phyloP scores from a whole-genome alignment of 1,140 invertebrate genomes.

The Drosophila tani region DNA sequence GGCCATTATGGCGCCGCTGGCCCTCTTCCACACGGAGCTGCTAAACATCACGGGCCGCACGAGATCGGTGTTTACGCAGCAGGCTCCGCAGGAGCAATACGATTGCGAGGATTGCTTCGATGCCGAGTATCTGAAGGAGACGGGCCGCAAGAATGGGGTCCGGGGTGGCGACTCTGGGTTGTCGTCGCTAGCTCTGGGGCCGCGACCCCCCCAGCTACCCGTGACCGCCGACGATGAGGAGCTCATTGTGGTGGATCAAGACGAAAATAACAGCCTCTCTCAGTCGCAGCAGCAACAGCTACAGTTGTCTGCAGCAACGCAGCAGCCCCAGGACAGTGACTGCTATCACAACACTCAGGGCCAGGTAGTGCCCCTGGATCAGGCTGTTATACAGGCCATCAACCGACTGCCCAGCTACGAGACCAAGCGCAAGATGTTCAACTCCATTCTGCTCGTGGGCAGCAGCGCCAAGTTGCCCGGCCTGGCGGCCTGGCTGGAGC shows the following conservation, averaged over 20 bases:
- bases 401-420: constrained; percentile 96
- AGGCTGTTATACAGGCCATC: constrained; percentile 96
- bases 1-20: constrained; percentile 95
- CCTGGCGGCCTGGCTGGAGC: constrained; percentile 94
- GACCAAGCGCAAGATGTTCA: constrained; percentile 97
- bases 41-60: constrained; percentile 91
- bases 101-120: constrained; percentile 97
- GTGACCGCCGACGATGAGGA: constrained; percentile 89
- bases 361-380: constrained; percentile 94
- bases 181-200: constrained; percentile 83
- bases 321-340: constrained; percentile 2
- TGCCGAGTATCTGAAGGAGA: constrained; percentile 95
- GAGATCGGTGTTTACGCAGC: constrained; percentile 88
- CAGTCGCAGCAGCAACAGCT: constrained; percentile 19
- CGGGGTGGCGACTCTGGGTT: constrained; percentile 86
- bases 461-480: constrained; percentile 95
- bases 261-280: constrained; percentile 85
- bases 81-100: constrained; percentile 90
- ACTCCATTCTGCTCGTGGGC: constrained; percentile 95
- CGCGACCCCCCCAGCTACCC: constrained; percentile 52
- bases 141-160: constrained; percentile 88
- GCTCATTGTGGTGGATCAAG: constrained; percentile 92
- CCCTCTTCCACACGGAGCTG: constrained; percentile 95
- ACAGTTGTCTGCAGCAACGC: neutral
- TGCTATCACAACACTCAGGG: constrained; percentile 89